Base-by-base conservation (phyloP, 2,888 invertebrate species). In the Chrysopilus asiliformis region DNA sequence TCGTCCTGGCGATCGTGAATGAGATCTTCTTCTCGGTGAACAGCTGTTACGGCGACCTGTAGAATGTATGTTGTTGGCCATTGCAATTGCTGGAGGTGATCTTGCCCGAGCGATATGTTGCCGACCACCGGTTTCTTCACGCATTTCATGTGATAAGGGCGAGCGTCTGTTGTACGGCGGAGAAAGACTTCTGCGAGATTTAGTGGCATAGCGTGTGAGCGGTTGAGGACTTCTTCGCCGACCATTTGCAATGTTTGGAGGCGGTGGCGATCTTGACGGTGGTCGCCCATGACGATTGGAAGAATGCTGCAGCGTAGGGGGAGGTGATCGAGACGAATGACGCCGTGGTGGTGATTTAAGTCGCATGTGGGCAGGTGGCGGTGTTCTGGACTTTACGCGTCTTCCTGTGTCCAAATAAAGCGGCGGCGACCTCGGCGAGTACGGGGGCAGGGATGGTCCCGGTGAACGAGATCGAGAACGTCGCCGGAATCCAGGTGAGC, bases 311-410 rank as follows among this genome's bases (percentile, higher is more conserved):
- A 37, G 37, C 7, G 9, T 25, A 6, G 40, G 38, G 8, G 40
- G 40, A 4, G 35, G 35, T 4, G 43, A 42, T 25, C 39, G 32
- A 8, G 42, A 38, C 6, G 30, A 30, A 29, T 38, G 38, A 4
- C 34, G 33, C 19, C 40, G 26, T 14, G 25, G 20, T 4, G 40
- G 33, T 14, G 38, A 38, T 1, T 31, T 30, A 18, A 30, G 35
- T n/a, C 34, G 29, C 14, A 30, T 36, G n/a, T 29, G 19, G 3
- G 20, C 8, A 12, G 27, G 8, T 27, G 24, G 24, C 6, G 43
- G 43, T 19, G 43, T 36, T 7, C 36, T 33, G 18, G 44, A 43
- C 9, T 32, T 34, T n/a, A 40, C 40, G 25, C 41, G 38, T 20
- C 34, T 22, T 1, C 30, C 29, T n/a, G n/a, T n/a, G n/a, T n/a